Evolutionary conservation across 2,797 vertebrate genomes (phyloP).

Genomic region (Phataginus tetradactyla): DNA sequence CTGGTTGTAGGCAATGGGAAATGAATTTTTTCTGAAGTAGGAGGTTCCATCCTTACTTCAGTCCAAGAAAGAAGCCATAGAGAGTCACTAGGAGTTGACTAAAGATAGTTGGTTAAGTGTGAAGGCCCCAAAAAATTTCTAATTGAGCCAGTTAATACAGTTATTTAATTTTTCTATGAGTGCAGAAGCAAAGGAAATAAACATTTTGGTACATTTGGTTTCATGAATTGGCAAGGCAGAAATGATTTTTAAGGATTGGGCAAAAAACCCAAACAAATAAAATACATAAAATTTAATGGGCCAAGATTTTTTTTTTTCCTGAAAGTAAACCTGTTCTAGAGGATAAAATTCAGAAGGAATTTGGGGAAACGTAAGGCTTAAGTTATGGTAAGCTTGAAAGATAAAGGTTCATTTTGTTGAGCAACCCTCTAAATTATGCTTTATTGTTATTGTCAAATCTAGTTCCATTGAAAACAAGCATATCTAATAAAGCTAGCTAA

Average conservation of each 20-base stretch:
- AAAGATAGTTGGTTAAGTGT: background rate
- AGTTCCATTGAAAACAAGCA: slow-evolving; percentile 20
- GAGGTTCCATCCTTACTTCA: background rate
- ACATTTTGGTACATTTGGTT: background rate
- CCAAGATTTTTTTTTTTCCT: background rate
- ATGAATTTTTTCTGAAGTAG: background rate
- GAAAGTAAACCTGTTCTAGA: background rate
- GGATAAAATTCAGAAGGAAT: slow-evolving; percentile 20
- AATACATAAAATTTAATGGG: slow-evolving; percentile 37
- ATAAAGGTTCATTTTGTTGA: slow-evolving; percentile 42
- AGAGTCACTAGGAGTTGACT: background rate
- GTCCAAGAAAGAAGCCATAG: background rate
- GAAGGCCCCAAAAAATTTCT: background rate
- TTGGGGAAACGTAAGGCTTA: slow-evolving; percentile 32
- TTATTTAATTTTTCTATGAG: slow-evolving; percentile 9
- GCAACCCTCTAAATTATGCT: background rate
- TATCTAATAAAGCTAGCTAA: background rate
- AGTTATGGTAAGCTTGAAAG: background rate
- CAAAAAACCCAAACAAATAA: background rate
- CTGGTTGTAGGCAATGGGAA: background rate
- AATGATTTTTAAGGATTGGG: slow-evolving; percentile 11
- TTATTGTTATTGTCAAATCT: slow-evolving; percentile 22
- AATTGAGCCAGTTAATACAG: background rate
- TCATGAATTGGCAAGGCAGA: slow-evolving; percentile 20
- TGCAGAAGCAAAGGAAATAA: background rate